These are phyloP conservation scores for Drosophila seclusa DNA, from an alignment of 2,888 invertebrate genomes.

Conservation along the genomic window DNA sequence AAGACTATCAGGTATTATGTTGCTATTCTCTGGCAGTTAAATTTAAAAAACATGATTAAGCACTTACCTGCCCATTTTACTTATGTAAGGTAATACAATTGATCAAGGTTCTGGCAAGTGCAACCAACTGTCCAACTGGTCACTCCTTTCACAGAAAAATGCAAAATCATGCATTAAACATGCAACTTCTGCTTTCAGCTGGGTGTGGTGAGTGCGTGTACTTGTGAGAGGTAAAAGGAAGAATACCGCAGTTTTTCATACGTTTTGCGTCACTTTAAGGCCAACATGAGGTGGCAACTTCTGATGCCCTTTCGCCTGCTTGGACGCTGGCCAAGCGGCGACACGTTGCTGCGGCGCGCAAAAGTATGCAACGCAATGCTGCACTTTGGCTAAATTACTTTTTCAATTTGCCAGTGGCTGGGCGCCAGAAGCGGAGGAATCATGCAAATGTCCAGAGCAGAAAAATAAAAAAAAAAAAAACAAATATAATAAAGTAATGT, in stretches of 20 bases:
- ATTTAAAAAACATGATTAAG: neutral
- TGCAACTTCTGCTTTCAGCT: conserved; percentile 42
- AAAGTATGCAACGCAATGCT: conserved; percentile 65
- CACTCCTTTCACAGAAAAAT: conserved; percentile 42
- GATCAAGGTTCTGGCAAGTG: conserved; percentile 40
- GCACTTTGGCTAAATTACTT: conserved; percentile 78
- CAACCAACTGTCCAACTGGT: conserved; percentile 27
- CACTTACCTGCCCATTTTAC: neutral
- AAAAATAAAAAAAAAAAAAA: conserved; percentile 5
- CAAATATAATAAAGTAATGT: conserved; percentile 29
- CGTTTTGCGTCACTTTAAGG: conserved; percentile 61
- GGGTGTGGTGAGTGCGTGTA: conserved; percentile 5
- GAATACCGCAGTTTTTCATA: conserved; percentile 57
- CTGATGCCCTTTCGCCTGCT: conserved; percentile 41
- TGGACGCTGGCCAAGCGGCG: conserved; percentile 58
- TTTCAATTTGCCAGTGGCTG: conserved; percentile 73
- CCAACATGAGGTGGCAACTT: conserved; percentile 36
- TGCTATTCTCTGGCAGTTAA: neutral
- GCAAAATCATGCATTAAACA: conserved; percentile 64
- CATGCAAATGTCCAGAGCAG: conserved; percentile 45
- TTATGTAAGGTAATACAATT: conserved; percentile 28
- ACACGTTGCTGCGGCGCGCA: conserved; percentile 21
- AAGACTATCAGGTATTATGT: neutral
- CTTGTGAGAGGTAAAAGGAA: conserved; percentile 23
- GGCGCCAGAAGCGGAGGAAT: conserved; percentile 33